phyloP scores from a whole-genome alignment of 2,888 invertebrate species.

The Hymenopus coronatus region DNA sequence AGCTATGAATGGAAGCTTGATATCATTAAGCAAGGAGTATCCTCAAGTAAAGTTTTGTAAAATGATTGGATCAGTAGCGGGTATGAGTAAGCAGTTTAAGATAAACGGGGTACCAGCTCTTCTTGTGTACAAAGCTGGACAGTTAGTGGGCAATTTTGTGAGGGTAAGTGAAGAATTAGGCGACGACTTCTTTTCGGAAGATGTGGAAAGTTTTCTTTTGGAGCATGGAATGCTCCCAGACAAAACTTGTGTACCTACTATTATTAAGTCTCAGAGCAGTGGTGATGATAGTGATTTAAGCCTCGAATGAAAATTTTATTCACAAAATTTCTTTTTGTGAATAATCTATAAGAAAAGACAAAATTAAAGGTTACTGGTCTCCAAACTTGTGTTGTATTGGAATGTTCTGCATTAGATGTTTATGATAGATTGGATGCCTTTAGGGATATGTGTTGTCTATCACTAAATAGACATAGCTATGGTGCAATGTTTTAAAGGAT shows the following conservation, averaged over 20 bases:
- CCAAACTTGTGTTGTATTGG: too few species aligned
- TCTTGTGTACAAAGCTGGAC: slow-evolving; percentile 84
- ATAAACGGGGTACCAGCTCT: slow-evolving; percentile 87
- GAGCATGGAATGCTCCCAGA: slow-evolving; percentile 80
- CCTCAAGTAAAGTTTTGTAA: slow-evolving; percentile 86
- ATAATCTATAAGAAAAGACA: neutral
- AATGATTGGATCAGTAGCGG: slow-evolving; percentile 75
- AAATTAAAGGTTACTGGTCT: neutral
- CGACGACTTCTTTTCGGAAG: slow-evolving; percentile 83
- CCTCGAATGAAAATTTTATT: slow-evolving; percentile 29
- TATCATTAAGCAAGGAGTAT: slow-evolving; percentile 73
- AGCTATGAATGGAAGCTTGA: slow-evolving; percentile 81
- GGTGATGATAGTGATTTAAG: slow-evolving; percentile 45
- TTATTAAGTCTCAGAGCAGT: slow-evolving; percentile 45
- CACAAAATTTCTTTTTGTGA: neutral
- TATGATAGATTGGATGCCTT: too few species aligned
- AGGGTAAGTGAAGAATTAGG: slow-evolving; percentile 83
- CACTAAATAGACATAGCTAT: too few species aligned
- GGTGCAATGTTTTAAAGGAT: too few species aligned
- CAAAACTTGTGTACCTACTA: slow-evolving; percentile 57
- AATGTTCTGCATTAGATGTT: too few species aligned
- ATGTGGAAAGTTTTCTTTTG: slow-evolving; percentile 85
- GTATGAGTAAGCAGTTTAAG: slow-evolving; percentile 82
- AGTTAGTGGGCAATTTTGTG: slow-evolving; percentile 90
- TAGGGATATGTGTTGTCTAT: too few species aligned